These are phyloP conservation scores for Scrobipalpa costella DNA, from an alignment of 2,888 invertebrate species.

Conservation along the genomic window DNA sequence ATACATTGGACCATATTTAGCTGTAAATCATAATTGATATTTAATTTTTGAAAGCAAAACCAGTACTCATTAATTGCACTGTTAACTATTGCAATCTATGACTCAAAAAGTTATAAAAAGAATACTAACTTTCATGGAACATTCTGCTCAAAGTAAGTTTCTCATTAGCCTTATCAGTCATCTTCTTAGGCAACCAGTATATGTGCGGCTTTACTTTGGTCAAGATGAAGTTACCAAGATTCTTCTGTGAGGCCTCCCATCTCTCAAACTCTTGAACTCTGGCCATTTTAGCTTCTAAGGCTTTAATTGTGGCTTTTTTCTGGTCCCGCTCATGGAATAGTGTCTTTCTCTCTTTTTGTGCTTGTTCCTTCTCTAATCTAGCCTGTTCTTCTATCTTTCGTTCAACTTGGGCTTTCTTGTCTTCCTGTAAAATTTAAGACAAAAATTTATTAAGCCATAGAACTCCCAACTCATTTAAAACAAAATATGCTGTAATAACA, in stretches of 20 bases:
- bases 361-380: constrained; percentile 89
- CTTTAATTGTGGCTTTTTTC: constrained; percentile 93
- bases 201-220: constrained; percentile 93
- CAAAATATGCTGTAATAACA: too few relatives aligned
- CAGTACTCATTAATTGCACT: not conserved
- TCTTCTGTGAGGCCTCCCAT: constrained; percentile 89
- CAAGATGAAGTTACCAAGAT: constrained; percentile 90
- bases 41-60: not conserved
- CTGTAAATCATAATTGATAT: constrained; percentile 48
- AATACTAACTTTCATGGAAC: constrained; percentile 83
- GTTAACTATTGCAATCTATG: not conserved
- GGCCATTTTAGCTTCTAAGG: constrained; percentile 94
- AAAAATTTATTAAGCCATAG: too few relatives aligned
- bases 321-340: constrained; percentile 92
- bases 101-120: not conserved
- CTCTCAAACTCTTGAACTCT: constrained; percentile 93
- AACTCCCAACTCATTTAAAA: too few relatives aligned
- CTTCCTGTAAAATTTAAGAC: constrained; percentile 55
- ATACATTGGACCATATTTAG: constrained; percentile 59
- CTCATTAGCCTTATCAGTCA: constrained; percentile 85
- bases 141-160: constrained; percentile 83
- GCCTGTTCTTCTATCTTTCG: constrained; percentile 96
- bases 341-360: constrained; percentile 91
- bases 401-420: constrained; percentile 89
- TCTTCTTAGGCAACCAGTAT: constrained; percentile 92